Evolutionary conservation across 1,140 invertebrate species (phyloP).

Genomic region (Bombus waltoni): DNA sequence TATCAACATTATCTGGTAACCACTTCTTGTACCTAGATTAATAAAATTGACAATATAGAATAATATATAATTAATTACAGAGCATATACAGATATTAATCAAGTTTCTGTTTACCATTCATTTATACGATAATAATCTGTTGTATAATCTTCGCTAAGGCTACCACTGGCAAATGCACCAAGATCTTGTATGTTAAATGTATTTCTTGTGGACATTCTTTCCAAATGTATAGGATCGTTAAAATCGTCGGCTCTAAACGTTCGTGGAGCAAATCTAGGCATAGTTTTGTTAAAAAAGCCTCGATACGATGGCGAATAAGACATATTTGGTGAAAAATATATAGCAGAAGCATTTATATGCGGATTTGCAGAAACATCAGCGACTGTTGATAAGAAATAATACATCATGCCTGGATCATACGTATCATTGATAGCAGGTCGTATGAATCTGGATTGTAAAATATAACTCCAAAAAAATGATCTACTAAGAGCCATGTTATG

Average conservation of each 20-base stretch:
- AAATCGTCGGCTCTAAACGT: conserved; percentile 96
- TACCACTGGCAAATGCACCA: conserved; percentile 90
- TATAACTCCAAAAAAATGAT: conserved; percentile 98
- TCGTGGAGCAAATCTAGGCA: conserved; percentile 96
- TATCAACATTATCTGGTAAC: conserved; percentile 92
- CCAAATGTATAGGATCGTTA: conserved; percentile 96
- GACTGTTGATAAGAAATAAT: conserved; percentile 97
- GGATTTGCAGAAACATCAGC: conserved; percentile 97
- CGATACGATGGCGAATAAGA: conserved; percentile 97
- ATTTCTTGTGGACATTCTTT: conserved; percentile 95
- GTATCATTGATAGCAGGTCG: conserved; percentile 94
- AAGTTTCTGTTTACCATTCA: conserved; percentile 88
- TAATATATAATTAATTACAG: background rate
- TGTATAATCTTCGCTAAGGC: conserved; percentile 93
- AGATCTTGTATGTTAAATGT: conserved; percentile 93
- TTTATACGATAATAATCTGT: conserved; percentile 95
- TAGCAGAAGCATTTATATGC: conserved; percentile 95
- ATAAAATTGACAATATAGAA: conserved; percentile 14
- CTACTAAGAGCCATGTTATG: conserved; percentile 98
- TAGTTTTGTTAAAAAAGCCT: conserved; percentile 98
- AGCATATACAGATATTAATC: background rate
- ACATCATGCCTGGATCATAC: conserved; percentile 99
- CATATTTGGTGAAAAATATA: conserved; percentile 97
- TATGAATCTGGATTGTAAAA: conserved; percentile 95
- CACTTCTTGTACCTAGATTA: conserved; percentile 87